Base-by-base conservation (phyloP, 2,888 invertebrate genomes). In the Anoncus sp. region DNA sequence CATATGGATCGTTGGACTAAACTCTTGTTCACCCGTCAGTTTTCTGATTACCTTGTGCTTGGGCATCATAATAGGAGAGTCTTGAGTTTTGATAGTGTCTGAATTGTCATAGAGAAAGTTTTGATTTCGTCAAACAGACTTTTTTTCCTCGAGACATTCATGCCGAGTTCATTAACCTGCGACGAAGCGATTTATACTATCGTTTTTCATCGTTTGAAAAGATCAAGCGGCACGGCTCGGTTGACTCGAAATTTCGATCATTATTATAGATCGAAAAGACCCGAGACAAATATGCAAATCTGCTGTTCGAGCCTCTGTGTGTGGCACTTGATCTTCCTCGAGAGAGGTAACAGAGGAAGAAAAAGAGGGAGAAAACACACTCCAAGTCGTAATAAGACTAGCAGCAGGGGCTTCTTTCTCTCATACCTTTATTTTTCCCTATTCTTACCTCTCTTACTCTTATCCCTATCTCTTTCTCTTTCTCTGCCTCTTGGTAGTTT, bases 321-420 rank as follows among this genome's bases (percentile, higher is more conserved):
- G 45, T 45, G 45, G 16, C 45, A 45, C 45, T 45, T 45, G n/a
- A 45, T 45, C 45, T 16, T 45, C 16, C 16, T n/a, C n/a, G n/a
- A n/a, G n/a, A n/a, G n/a, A n/a, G n/a, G n/a, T n/a, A 38, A 9
- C 40, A 3, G 6, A 9, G 40, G n/a, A 18, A 16, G n/a, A 45
- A 3, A 45, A n/a, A 45, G 3, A 16, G n/a, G n/a, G n/a, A n/a
- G n/a, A 16, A 16, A 16, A 16, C 10, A n/a, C 16, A 16, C 18
- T 45, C 45, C 3, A 7, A 18, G 45, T 45, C 45, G 45, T 45
- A 45, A 45, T 45, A 45, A 45, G 45, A 40, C 40, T 40, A 6
- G 40, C 5, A 40, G 40, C 10, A 40, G 40, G 31, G 31, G 10
- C 38, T 38, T 10, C 38, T 16, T 16, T 45, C 45, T 16, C 45